phyloP scores from a whole-genome alignment of 1,140 invertebrate species.

The Dendroctonus ponderosae region DNA sequence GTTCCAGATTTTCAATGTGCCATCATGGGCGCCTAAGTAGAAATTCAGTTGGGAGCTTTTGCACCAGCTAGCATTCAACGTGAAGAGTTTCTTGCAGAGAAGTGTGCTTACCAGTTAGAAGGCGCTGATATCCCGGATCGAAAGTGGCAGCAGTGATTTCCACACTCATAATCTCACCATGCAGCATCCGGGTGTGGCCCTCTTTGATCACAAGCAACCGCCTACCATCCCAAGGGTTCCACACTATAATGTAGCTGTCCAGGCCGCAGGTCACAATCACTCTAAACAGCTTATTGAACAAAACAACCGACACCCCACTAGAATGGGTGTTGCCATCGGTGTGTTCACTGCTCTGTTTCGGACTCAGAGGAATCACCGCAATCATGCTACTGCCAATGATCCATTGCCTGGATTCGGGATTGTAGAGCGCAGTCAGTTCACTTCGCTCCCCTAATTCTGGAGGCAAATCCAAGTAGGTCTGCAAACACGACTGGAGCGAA shows the following conservation, averaged over 20 bases:
- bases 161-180: slow-evolving; percentile 61
- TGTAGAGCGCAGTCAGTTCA: slow-evolving; percentile 62
- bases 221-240: slow-evolving; percentile 65
- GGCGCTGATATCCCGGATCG: slow-evolving; percentile 64
- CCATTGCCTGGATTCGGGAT: slow-evolving; percentile 61
- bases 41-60: slow-evolving; percentile 51
- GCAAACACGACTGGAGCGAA: slow-evolving; percentile 57
- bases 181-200: slow-evolving; percentile 61
- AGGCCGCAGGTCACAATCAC: slow-evolving; percentile 62
- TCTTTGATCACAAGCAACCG: slow-evolving; percentile 62
- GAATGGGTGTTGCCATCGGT: slow-evolving; percentile 70
- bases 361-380: slow-evolving; percentile 59
- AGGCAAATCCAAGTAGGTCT: slow-evolving; percentile 64
- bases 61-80: not conserved
- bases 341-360: slow-evolving; percentile 59
- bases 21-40: slow-evolving; percentile 56
- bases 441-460: slow-evolving; percentile 58
- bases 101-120: slow-evolving; percentile 50
- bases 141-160: slow-evolving; percentile 77
- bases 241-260: slow-evolving; percentile 71
- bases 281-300: slow-evolving; percentile 69
- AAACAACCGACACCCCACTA: slow-evolving; percentile 60
- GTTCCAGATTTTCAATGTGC: slow-evolving; percentile 69
- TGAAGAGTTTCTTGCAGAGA: not conserved
- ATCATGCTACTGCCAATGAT: slow-evolving; percentile 62